phyloP scores from a whole-genome alignment of 2,797 vertebrate genomes.

The Taenioides sp. region DNA sequence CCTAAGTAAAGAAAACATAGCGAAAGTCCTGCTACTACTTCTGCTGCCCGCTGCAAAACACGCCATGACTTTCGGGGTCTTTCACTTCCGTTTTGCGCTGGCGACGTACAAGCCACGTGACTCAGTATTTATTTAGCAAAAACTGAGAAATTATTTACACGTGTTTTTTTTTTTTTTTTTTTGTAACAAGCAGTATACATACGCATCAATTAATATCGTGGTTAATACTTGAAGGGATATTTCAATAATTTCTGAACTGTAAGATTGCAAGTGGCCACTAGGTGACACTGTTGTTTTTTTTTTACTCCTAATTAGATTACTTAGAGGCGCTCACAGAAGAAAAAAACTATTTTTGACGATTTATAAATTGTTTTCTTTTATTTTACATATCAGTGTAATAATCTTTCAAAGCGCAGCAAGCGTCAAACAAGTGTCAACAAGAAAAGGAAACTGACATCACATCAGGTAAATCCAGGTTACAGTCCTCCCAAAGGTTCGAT shows the following conservation, averaged over 20 bases:
- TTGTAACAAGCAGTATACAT: neutral
- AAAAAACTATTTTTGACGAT: too few species aligned
- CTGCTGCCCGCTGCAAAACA: slow-evolving; percentile 30
- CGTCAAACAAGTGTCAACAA: too few species aligned
- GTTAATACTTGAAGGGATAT: neutral
- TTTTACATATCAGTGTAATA: too few species aligned
- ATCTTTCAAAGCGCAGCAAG: too few species aligned
- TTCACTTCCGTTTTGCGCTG: slow-evolving; percentile 59
- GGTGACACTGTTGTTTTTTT: slow-evolving; percentile 1
- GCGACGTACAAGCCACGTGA: slow-evolving; percentile 14
- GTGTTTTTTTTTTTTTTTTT: neutral
- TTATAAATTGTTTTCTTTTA: too few species aligned
- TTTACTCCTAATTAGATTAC: neutral
- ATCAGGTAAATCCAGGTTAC: too few species aligned
- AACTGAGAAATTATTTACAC: too few species aligned
- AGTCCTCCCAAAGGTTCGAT: too few species aligned
- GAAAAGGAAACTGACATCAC: too few species aligned
- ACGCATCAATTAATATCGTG: neutral
- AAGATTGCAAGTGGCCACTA: neutral
- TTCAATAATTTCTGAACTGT: neutral
- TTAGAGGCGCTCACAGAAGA: too few species aligned
- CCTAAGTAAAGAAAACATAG: slow-evolving; percentile 29
- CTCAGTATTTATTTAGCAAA: neutral
- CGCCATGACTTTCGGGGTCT: slow-evolving; percentile 56
- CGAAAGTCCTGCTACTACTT: slow-evolving; percentile 11